Conservation (phyloP, 2,113 vertebrate species). For the Propithecus coquereli region DNA sequence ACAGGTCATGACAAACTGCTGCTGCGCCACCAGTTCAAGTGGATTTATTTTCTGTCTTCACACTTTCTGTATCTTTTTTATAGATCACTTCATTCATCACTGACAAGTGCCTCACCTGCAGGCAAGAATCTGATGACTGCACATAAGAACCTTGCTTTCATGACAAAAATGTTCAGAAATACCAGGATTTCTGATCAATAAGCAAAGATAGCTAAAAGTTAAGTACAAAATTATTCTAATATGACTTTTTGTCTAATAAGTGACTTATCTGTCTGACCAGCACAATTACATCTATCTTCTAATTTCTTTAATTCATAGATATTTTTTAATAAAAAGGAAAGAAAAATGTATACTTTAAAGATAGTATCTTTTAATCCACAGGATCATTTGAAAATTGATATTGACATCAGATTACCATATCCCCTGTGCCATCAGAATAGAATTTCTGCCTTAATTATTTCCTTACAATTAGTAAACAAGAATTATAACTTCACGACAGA, state of each 20-base stretch:
- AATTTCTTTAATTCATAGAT: background rate
- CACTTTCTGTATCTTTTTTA: background rate
- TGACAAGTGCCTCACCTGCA: background rate
- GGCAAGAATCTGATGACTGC: background rate
- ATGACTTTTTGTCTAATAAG: background rate
- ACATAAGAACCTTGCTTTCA: background rate
- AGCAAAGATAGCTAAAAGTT: background rate
- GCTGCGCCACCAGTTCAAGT: background rate
- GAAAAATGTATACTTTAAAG: background rate
- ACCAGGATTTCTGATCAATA: background rate
- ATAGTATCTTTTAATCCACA: background rate
- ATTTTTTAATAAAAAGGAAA: slow-evolving; percentile 1
- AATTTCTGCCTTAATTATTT: slow-evolving; percentile 10
- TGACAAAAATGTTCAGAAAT: background rate
- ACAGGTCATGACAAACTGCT: background rate
- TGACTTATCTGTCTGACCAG: background rate
- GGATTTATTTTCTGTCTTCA: slow-evolving; percentile 4
- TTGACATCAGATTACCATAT: background rate
- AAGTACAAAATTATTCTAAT: background rate
- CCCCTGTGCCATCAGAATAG: background rate
- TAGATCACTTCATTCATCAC: slow-evolving; percentile 43
- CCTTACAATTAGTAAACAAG: background rate
- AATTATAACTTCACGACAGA: background rate
- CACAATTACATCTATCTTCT: background rate
- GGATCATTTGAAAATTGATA: background rate